These are phyloP conservation scores for Turritopsis rubra DNA, from an alignment of 30 jellyfish, hydroid and myxozoan genomes.

Conservation along the genomic window DNA sequence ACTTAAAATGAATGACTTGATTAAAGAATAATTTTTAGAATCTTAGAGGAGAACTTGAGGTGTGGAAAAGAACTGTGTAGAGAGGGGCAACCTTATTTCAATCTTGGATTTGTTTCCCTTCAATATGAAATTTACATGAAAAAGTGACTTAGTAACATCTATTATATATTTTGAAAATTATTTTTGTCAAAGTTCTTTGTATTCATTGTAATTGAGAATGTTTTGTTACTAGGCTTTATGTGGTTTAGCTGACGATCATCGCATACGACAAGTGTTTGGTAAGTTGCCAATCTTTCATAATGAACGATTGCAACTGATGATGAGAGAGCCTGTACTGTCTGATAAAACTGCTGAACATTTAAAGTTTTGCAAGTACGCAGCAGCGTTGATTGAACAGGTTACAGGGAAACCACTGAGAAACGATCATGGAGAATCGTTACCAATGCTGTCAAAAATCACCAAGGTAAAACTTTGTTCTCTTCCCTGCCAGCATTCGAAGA, in stretches of 20 bases:
- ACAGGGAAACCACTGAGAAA: conserved; percentile 50
- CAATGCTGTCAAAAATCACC: conserved; percentile 50
- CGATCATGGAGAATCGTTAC: conserved; percentile 54
- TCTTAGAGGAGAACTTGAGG: no score
- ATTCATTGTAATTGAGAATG: not conserved
- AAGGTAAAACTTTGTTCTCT: conserved; percentile 41
- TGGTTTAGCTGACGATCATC: conserved; percentile 63
- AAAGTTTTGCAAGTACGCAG: conserved; percentile 52
- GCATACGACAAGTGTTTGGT: conserved; percentile 71
- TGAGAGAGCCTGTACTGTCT: conserved; percentile 83
- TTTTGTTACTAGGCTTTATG: conserved; percentile 46
- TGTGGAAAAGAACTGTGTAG: no score
- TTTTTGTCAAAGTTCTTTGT: no score
- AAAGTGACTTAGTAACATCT: no score
- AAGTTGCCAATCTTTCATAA: conserved; percentile 58
- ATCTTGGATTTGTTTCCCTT: no score
- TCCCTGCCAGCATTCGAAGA: no score
- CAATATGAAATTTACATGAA: no score
- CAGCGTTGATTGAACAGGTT: conserved; percentile 58
- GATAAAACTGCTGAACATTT: conserved; percentile 62
- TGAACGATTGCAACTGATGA: conserved; percentile 62
- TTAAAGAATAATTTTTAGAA: no score
- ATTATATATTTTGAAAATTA: no score
- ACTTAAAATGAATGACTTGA: no score
- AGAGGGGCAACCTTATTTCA: no score